Evolutionary conservation across 2,888 invertebrate genomes (phyloP).

Genomic region (Eudemis profundana): DNA sequence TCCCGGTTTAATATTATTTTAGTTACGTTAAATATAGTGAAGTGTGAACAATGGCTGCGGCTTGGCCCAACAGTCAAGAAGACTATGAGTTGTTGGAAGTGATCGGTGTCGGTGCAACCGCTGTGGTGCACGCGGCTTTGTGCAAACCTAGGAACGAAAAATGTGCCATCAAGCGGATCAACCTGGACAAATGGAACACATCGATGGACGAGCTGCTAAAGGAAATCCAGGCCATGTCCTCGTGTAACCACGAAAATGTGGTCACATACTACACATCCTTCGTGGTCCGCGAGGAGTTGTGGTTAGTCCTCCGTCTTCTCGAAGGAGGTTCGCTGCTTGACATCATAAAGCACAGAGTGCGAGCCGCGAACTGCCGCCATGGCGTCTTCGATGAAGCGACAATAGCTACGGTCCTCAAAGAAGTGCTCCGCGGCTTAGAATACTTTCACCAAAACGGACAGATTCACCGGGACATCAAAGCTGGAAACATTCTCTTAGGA

Average conservation of each 20-base stretch:
- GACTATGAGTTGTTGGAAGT: conserved; percentile 97
- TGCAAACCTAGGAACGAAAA: conserved; percentile 97
- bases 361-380: conserved; percentile 95
- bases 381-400: conserved; percentile 99
- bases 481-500: conserved; percentile 98
- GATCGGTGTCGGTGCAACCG: conserved; percentile 99
- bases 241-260: conserved; percentile 99
- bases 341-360: conserved; percentile 98
- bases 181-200: conserved; percentile 99
- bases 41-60: conserved; percentile 54
- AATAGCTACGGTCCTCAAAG: conserved; percentile 98
- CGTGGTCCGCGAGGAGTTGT: conserved; percentile 98
- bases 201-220: conserved; percentile 99
- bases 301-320: conserved; percentile 98
- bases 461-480: conserved; percentile 97
- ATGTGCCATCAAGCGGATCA: conserved; percentile 99
- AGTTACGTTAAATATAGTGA: conserved; percentile 59
- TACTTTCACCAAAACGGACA: conserved; percentile 99
- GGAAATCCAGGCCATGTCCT: conserved; percentile 98
- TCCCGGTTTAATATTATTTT: conserved; percentile 61
- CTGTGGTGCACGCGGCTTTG: conserved; percentile 97
- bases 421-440: conserved; percentile 98
- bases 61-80: conserved; percentile 97
- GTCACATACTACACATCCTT: conserved; percentile 99
- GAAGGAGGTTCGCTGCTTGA: conserved; percentile 96